phyloP scores from a whole-genome alignment of 2,888 invertebrate genomes.

The Troides aeacus region DNA sequence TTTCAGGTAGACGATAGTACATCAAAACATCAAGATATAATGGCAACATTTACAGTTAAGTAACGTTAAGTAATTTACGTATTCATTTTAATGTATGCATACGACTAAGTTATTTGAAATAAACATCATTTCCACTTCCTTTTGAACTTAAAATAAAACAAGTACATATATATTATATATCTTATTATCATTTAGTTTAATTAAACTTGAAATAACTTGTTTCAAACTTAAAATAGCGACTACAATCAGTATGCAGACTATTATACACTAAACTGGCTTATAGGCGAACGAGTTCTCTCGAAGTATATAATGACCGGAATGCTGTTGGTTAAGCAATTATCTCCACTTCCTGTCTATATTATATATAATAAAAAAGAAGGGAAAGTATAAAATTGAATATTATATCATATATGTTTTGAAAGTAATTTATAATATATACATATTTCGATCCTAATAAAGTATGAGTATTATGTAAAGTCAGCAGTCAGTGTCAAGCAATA shows the following conservation, averaged over 20 bases:
- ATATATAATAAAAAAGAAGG: neutral
- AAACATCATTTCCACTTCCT: neutral
- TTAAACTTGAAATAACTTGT: neutral
- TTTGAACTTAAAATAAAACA: neutral
- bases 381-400: neutral
- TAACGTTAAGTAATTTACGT: neutral
- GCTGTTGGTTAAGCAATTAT: neutral
- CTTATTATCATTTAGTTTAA: neutral
- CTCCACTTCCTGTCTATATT: slow-evolving; percentile 8
- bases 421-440: too few species aligned
- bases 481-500: too few species aligned
- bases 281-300: slow-evolving; percentile 18
- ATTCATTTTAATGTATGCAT: neutral
- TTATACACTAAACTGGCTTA: slow-evolving; percentile 4
- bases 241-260: slow-evolving; percentile 10
- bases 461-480: too few species aligned
- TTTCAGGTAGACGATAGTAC: neutral
- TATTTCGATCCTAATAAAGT: too few species aligned
- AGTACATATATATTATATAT: too few species aligned
- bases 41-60: neutral
- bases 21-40: neutral
- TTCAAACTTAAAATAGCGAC: neutral
- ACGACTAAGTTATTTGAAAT: neutral
- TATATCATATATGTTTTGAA: neutral
- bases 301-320: slow-evolving; percentile 13